Conservation (phyloP, 2,113 vertebrate species). For the Dromaius novaehollandiae region DNA sequence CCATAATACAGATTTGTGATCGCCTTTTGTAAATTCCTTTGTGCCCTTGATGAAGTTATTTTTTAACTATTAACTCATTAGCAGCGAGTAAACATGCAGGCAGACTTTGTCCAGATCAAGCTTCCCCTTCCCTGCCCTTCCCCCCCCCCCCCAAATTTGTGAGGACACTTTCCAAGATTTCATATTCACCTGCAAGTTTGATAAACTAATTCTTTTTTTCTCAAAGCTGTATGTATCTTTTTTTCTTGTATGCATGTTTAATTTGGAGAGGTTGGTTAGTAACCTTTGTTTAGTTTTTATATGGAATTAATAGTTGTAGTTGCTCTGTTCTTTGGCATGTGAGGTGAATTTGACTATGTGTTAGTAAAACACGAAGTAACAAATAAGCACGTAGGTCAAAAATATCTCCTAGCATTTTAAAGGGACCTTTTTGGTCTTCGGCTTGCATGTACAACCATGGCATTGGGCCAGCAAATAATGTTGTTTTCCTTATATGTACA, state of each 20-base stretch:
- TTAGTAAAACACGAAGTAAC: neutral
- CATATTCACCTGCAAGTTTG: neutral
- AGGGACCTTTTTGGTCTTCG: constrained; percentile 17
- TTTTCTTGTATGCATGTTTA: neutral
- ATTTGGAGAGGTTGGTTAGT: neutral
- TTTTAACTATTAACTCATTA: constrained; percentile 65
- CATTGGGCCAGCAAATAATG: constrained; percentile 17
- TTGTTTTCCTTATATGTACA: constrained; percentile 39
- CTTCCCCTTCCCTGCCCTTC: neutral
- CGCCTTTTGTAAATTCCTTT: neutral
- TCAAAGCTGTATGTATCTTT: neutral
- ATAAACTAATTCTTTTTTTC: neutral
- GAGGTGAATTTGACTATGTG: neutral
- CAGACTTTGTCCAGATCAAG: constrained; percentile 56
- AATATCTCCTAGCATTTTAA: neutral
- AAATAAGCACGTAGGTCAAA: neutral
- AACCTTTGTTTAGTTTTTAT: neutral
- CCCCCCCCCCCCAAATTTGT: neutral
- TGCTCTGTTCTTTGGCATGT: neutral
- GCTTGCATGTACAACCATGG: neutral
- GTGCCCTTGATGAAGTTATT: constrained; percentile 54
- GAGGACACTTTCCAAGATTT: neutral
- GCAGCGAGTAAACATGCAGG: constrained; percentile 46
- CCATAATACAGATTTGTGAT: neutral
- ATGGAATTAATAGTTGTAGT: neutral